A percentile compares a stretch with the other conserved stretches of the same genome.
Evolutionary conservation across 2,888 invertebrate species (phyloP).

Genomic region (Acanthosepion lycidas): DNA sequence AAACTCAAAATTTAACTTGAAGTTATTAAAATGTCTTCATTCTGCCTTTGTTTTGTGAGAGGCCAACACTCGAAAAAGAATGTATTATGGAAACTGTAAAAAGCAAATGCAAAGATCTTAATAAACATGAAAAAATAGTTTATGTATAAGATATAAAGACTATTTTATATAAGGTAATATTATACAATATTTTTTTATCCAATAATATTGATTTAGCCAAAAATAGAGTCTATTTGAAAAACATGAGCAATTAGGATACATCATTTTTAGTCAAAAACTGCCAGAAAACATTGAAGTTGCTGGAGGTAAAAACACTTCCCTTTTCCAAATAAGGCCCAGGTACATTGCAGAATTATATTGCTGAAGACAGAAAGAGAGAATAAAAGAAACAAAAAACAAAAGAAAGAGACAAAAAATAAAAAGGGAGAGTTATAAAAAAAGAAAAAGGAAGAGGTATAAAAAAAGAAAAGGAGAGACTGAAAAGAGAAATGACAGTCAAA

Average conservation of each 20-base stretch:
- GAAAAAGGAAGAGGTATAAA: neutral
- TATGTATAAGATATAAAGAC: neutral
- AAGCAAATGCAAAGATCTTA: neutral
- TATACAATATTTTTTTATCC: neutral
- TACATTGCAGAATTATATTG: neutral
- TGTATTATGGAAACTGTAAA: neutral
- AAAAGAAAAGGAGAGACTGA: neutral
- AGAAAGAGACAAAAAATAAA: neutral
- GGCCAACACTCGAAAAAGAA: neutral
- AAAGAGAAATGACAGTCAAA: neutral
- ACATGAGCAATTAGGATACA: neutral
- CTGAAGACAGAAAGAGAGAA: neutral
- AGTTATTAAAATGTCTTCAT: neutral
- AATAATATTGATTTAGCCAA: neutral
- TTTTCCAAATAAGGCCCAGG: constrained; percentile 16
- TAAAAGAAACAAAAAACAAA: neutral
- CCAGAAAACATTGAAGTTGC: neutral
- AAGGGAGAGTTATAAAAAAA: neutral
- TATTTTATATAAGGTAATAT: neutral
- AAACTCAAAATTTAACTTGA: neutral
- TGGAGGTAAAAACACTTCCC: neutral
- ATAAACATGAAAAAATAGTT: neutral
- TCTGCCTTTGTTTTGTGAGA: neutral
- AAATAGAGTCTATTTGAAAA: neutral
- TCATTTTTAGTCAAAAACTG: constrained; percentile 2